Percentiles rank a stretch among this genome's conserved stretches.
phyloP scores from a whole-genome alignment of 2,888 invertebrate genomes.

The Polietes domitor region DNA sequence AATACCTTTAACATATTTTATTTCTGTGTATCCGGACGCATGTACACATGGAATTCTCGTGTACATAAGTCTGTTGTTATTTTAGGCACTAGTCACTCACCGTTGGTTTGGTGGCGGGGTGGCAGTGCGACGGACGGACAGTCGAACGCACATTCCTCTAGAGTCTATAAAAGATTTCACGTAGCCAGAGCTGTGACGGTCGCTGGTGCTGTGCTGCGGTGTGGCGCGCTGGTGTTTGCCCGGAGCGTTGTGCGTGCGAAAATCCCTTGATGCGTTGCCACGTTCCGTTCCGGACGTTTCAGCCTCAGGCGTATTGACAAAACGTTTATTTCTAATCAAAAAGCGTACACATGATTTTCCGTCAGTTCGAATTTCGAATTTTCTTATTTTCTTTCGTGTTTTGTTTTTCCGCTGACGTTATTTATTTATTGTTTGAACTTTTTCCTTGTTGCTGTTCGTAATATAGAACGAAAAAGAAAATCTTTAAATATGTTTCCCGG shows the following conservation, averaged over 20 bases:
- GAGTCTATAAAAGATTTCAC: neutral
- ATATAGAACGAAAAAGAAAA: neutral
- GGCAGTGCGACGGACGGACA: neutral
- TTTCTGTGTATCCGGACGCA: no score
- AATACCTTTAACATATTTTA: no score
- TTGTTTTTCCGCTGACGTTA: neutral
- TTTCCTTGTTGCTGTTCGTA: neutral
- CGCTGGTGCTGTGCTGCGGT: neutral
- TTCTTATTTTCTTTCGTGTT: neutral
- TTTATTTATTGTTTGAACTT: slow-evolving; percentile 18
- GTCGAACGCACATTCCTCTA: neutral
- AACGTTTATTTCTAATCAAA: slow-evolving; percentile 22
- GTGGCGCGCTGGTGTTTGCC: neutral
- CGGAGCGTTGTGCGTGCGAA: slow-evolving; percentile 4
- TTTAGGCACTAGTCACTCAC: neutral
- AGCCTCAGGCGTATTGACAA: slow-evolving; percentile 9
- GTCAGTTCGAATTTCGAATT: neutral
- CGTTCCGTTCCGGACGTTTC: slow-evolving; percentile 10
- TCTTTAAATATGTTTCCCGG: neutral
- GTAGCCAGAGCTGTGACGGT: neutral
- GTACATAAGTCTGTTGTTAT: neutral
- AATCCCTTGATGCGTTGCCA: neutral
- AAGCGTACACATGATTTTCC: neutral
- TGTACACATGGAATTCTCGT: no score
- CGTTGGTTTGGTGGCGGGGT: no score